Percentiles rank a stretch among this genome's conserved stretches.
phyloP scores from a whole-genome alignment of 2,888 invertebrate genomes.

The Campoplex nolae region DNA sequence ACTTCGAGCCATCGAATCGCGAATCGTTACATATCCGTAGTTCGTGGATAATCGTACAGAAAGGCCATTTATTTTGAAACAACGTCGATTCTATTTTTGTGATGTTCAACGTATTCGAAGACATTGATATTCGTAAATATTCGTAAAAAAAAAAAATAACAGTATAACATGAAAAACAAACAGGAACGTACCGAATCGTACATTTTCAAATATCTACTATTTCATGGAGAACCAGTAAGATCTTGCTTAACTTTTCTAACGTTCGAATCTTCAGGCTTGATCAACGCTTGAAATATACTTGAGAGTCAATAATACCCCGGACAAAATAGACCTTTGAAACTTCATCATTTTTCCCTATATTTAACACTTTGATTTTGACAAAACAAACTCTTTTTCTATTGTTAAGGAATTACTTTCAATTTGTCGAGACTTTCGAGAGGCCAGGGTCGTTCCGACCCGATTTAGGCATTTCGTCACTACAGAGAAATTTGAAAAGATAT shows the following conservation, averaged over 20 bases:
- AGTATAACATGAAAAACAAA: conserved; percentile 21
- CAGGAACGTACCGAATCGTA: conserved; percentile 21
- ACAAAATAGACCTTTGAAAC: background rate
- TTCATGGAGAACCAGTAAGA: conserved; percentile 21
- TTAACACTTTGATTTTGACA: background rate
- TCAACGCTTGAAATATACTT: background rate
- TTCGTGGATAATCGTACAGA: conserved; percentile 1
- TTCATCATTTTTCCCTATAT: background rate
- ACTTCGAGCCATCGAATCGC: conserved; percentile 33
- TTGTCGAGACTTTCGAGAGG: background rate
- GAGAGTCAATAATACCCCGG: background rate
- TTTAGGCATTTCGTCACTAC: background rate
- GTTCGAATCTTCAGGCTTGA: conserved; percentile 1
- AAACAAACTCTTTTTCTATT: background rate
- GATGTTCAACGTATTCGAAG: conserved; percentile 27
- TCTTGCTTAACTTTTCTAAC: background rate
- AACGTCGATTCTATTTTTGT: background rate
- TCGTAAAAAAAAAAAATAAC: conserved; percentile 23
- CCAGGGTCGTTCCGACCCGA: background rate
- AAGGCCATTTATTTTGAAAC: conserved; percentile 29
- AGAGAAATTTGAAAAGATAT: background rate
- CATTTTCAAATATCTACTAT: conserved; percentile 37
- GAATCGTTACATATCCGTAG: background rate
- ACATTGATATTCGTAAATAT: conserved; percentile 19
- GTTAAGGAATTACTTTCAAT: background rate